Percentiles rank a stretch among this genome's conserved stretches.
phyloP scores from a whole-genome alignment of 2,113 vertebrate species.

The Pholis gunnellus region DNA sequence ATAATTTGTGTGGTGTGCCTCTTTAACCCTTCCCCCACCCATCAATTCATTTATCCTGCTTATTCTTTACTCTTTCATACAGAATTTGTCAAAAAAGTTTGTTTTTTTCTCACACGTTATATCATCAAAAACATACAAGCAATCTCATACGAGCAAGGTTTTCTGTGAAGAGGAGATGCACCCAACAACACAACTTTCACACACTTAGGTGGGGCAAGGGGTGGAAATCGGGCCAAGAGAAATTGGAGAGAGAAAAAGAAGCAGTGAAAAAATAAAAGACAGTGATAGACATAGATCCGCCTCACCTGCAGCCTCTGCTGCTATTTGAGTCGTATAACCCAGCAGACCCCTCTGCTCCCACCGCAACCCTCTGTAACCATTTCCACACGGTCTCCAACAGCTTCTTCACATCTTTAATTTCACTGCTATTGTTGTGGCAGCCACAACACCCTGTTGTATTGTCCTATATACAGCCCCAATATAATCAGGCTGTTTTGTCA shows the following conservation, averaged over 20 bases:
- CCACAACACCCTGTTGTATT: slow-evolving; percentile 69
- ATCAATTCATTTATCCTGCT: neutral
- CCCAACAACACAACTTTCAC: slow-evolving; percentile 61
- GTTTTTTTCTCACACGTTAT: neutral
- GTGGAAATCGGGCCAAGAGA: slow-evolving; percentile 70
- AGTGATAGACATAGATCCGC: slow-evolving; percentile 56
- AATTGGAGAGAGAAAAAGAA: slow-evolving; percentile 71
- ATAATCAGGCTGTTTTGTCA: slow-evolving; percentile 71
- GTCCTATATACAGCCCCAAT: slow-evolving; percentile 55
- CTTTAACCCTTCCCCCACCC: slow-evolving; percentile 49
- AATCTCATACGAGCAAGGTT: neutral
- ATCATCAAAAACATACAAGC: neutral
- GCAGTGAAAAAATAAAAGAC: slow-evolving; percentile 47
- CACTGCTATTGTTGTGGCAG: slow-evolving; percentile 64
- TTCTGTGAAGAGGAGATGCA: slow-evolving; percentile 24
- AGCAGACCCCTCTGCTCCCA: neutral
- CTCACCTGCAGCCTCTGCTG: slow-evolving; percentile 53
- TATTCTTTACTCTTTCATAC: neutral
- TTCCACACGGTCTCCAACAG: slow-evolving; percentile 44
- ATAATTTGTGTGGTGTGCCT: slow-evolving; percentile 28
- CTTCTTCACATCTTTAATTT: slow-evolving; percentile 75
- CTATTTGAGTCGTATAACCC: slow-evolving; percentile 12
- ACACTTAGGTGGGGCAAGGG: slow-evolving; percentile 58
- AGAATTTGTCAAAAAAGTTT: neutral
- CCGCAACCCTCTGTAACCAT: slow-evolving; percentile 33